Conservation (phyloP, 2,797 vertebrate species). For the Amphiprion clarkii region DNA sequence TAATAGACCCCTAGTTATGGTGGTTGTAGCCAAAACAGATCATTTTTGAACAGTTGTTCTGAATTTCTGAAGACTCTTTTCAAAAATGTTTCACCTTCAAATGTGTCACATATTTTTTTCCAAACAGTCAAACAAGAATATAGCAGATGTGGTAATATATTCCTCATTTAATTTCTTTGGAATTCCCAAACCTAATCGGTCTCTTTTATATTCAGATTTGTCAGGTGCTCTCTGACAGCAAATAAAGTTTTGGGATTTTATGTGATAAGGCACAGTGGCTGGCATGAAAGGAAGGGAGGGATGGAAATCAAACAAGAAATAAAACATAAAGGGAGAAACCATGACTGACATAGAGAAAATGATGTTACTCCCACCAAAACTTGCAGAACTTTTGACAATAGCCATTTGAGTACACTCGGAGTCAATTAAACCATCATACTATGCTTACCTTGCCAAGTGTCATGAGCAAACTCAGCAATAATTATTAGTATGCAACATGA, state of each 20-base stretch:
- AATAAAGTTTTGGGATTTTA: neutral
- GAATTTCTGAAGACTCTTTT: conserved; percentile 26
- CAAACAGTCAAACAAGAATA: conserved; percentile 21
- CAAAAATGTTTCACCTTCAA: conserved; percentile 22
- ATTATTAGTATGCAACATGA: neutral
- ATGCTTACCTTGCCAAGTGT: conserved; percentile 15
- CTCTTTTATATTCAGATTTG: conserved; percentile 24
- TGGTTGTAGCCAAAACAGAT: conserved; percentile 18
- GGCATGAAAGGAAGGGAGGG: conserved; percentile 5
- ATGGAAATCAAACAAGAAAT: conserved; percentile 17
- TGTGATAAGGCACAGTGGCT: conserved; percentile 13
- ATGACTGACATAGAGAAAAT: conserved; percentile 20
- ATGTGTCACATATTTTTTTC: neutral
- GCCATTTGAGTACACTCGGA: conserved; percentile 14
- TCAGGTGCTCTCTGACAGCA: conserved; percentile 10
- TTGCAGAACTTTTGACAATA: conserved; percentile 14
- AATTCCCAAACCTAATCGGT: conserved; percentile 1
- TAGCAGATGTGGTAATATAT: neutral
- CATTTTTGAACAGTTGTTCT: conserved; percentile 31
- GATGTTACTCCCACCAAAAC: conserved; percentile 3
- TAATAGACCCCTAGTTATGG: neutral
- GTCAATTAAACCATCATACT: conserved; percentile 30
- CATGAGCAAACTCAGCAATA: conserved; percentile 3
- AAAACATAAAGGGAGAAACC: conserved; percentile 1
- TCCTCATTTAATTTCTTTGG: conserved; percentile 17